Conservation (phyloP, 2,113 vertebrate genomes). For the Passer montanus region DNA sequence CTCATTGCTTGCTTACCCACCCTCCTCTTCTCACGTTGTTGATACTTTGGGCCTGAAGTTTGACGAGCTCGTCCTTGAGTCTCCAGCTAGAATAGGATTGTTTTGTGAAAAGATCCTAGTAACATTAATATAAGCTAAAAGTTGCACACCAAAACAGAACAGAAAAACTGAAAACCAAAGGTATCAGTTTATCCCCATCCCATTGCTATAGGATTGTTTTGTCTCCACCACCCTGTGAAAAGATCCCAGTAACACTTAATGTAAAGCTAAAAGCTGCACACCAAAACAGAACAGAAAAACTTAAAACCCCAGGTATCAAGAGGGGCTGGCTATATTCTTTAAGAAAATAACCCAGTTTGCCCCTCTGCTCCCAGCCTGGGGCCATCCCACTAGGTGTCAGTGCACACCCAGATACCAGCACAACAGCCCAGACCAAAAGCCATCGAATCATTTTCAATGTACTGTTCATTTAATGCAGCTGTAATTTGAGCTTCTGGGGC, state of each 20-base stretch:
- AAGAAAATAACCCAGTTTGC: background rate
- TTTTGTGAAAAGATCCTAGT: too few relatives aligned
- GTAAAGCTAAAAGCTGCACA: background rate
- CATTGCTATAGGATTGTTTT: background rate
- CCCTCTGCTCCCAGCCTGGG: background rate
- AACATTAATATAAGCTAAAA: too few relatives aligned
- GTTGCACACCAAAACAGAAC: too few relatives aligned
- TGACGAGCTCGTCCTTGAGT: background rate
- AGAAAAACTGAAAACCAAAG: too few relatives aligned
- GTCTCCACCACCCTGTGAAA: background rate
- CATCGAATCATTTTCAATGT: background rate
- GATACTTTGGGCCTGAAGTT: background rate
- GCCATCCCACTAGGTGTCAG: conserved; percentile 64
- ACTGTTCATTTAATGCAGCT: conserved; percentile 60
- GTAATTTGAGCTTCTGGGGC: conserved; percentile 66
- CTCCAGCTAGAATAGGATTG: background rate
- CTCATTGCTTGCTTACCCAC: background rate
- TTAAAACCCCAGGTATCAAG: background rate
- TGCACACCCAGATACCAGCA: background rate
- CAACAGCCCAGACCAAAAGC: background rate
- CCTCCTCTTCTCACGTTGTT: background rate
- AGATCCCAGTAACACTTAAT: background rate
- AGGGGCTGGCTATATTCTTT: background rate
- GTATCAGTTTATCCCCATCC: too few relatives aligned
- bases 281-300: background rate